Base-by-base conservation (phyloP, 2,888 invertebrate genomes). In the Trichopria drosophilae region DNA sequence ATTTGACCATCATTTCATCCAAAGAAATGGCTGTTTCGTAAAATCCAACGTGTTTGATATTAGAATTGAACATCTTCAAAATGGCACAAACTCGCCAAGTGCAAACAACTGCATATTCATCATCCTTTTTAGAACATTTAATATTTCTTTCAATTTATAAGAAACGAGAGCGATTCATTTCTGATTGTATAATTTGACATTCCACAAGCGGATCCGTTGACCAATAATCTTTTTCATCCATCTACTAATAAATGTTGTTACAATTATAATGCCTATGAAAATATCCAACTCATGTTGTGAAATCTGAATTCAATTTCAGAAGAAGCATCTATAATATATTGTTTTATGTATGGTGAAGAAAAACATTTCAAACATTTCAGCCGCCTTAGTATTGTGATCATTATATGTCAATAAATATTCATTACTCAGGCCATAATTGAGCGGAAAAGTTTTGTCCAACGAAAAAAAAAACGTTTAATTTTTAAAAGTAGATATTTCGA, bases 1-100 rank as follows among this genome's bases (percentile, higher is more conserved):
- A 34, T 6, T 34, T 34, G n/a, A 34, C 10, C 35, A 16, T 34
- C 35, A 34, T 34, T 34, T 34, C 35, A 6, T 34, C 18, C 16
- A 13, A 10, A 4, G 7, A 13, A 34, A 34, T 3, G 16, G 35
- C 35, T 10, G 35, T 34, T 34, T 34, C n/a, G n/a, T 26, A 9
- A 26, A 26, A 26, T 7, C 26, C 26, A 26, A 26, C 7, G n/a
- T 26, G 7, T n/a, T 26, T 7, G n/a, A 26, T 26, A 26, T 26
- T 26, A 9, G 7, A 9, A 9, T n/a, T 26, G n/a, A 26, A 26
- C 7, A 26, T 26, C 9, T 26, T n/a, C n/a, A 26, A 26, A 7
- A 26, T 26, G n/a, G 26, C 26, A n/a, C 26, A n/a, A 9, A 26
- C 26, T 26, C 26, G 26, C 26, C 26, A 26, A 9, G 26, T n/a